Evolutionary conservation across 2,888 invertebrate species (phyloP), one percentile per base, ranked within the genome.

Genomic region (Agrotis segetum): DNA sequence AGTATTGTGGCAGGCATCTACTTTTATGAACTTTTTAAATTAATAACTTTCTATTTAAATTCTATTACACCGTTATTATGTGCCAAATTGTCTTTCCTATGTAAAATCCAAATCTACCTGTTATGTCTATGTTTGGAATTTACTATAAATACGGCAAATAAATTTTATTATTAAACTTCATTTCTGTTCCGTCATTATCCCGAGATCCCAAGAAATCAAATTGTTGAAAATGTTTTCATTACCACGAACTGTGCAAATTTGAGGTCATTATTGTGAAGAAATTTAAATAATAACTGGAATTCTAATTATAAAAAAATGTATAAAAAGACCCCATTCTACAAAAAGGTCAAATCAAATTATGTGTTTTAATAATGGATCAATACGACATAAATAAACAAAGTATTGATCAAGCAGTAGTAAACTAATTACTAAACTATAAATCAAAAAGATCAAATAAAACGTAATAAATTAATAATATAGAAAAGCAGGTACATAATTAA

Each of bases 401-500:
- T 40, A 40, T 11, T 24, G 3, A 24, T 16, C 3, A 50, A 13
- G 14, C 14, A 50, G 3, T 44, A 11, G 14, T 16, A 7, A 46
- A 16, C 1, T 16, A 40, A 40, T 40, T 40, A 40, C 40, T 47
- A 2, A n/a, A 44, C 9, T 14, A 11, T n/a, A 24, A 29, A 29
- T 11, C 5, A n/a, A 49, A 13, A 63, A 29, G 29, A 14, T 5
- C 6, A 34, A 21, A 14, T 21, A 17, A 17, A 55, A 55, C 9
- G 7, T 3, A 34, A 46, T 40, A 11, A 9, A 40, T 40, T 40
- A 40, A 40, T 34, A 40, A 53, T 24, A 59, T 16, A 1, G 13
- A 49, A 1, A 44, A 66, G 17, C 17, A 19, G 49, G 24, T 84
- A 68, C 63, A 74, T 67, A 73, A 34, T n/a, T 55, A 13, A 2